Evolutionary conservation across 1,140 invertebrate genomes (phyloP).

Genomic region (Lepidurus apus): DNA sequence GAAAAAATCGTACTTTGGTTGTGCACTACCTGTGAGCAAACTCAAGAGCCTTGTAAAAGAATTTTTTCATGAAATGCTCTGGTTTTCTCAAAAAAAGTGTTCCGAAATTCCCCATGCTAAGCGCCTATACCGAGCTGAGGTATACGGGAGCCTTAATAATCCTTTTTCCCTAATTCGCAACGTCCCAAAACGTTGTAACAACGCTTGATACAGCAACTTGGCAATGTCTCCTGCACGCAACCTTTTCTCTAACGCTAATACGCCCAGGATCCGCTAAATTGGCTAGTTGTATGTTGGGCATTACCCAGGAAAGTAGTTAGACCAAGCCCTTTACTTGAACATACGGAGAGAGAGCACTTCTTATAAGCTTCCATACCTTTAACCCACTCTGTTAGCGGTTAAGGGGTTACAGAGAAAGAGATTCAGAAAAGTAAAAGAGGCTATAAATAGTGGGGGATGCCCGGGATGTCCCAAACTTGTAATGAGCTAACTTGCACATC

Average conservation of each 20-base stretch:
- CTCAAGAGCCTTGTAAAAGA: too few species aligned
- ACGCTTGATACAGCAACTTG: neutral
- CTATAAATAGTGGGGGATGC: conserved; percentile 1
- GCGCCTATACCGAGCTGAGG: too few species aligned
- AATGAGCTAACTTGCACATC: conserved; percentile 12
- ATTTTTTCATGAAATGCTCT: too few species aligned
- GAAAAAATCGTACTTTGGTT: too few species aligned
- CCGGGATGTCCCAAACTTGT: neutral
- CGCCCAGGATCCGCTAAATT: neutral
- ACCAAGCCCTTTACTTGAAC: neutral
- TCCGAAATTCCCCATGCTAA: too few species aligned
- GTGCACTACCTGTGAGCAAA: too few species aligned
- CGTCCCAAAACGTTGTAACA: neutral
- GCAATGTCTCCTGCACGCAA: conserved; percentile 17
- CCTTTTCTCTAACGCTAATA: conserved; percentile 11
- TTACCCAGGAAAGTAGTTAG: neutral
- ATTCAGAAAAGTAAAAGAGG: neutral
- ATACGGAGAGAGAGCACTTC: neutral
- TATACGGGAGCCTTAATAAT: too few species aligned
- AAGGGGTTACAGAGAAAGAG: neutral
- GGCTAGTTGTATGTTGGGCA: neutral
- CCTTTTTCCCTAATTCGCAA: conserved; percentile 3
- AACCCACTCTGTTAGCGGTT: neutral
- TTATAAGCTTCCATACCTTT: neutral
- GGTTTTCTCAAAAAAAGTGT: too few species aligned